Percentiles rank a stretch among this genome's conserved stretches.
Evolutionary conservation across 2,888 invertebrate genomes (phyloP).

Genomic region (Sussaba pulchella): DNA sequence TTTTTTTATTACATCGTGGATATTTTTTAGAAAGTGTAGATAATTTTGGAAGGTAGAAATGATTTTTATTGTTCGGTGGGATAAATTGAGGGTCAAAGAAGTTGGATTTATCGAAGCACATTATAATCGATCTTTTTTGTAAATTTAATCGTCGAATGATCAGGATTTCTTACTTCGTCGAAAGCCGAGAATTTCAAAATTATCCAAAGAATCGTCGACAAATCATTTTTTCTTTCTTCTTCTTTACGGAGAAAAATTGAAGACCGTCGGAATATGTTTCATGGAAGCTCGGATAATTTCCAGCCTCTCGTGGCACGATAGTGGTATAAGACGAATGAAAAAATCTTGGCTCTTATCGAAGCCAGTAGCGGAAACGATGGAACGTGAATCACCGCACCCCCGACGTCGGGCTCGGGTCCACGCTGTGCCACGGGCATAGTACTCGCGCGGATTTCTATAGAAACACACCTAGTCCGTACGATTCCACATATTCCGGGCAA

Average conservation of each 20-base stretch:
- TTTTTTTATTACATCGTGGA: too few species aligned
- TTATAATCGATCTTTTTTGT: too few species aligned
- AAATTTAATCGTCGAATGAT: too few species aligned
- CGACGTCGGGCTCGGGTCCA: slow-evolving; percentile 49
- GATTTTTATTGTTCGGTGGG: too few species aligned
- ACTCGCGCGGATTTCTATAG: slow-evolving; percentile 71
- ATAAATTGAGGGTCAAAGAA: too few species aligned
- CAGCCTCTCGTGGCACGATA: slow-evolving; percentile 52
- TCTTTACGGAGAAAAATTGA: neutral
- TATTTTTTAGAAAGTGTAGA: too few species aligned
- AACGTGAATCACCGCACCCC: slow-evolving; percentile 69
- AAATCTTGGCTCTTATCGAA: slow-evolving; percentile 71
- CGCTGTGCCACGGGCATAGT: slow-evolving; percentile 30
- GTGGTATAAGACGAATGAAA: slow-evolving; percentile 63
- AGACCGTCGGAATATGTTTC: slow-evolving; percentile 37
- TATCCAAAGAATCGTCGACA: neutral
- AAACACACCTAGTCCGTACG: slow-evolving; percentile 71
- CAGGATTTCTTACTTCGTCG: too few species aligned
- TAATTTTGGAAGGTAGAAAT: too few species aligned
- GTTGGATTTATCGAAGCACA: too few species aligned
- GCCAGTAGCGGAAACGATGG: slow-evolving; percentile 71
- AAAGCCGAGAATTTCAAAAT: neutral
- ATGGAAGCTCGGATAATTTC: slow-evolving; percentile 64
- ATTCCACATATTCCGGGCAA: slow-evolving; percentile 72
- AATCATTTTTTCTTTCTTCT: neutral